These are phyloP conservation scores for Lithobates pipiens DNA, from an alignment of 2,797 vertebrate species.

Conservation along the genomic window DNA sequence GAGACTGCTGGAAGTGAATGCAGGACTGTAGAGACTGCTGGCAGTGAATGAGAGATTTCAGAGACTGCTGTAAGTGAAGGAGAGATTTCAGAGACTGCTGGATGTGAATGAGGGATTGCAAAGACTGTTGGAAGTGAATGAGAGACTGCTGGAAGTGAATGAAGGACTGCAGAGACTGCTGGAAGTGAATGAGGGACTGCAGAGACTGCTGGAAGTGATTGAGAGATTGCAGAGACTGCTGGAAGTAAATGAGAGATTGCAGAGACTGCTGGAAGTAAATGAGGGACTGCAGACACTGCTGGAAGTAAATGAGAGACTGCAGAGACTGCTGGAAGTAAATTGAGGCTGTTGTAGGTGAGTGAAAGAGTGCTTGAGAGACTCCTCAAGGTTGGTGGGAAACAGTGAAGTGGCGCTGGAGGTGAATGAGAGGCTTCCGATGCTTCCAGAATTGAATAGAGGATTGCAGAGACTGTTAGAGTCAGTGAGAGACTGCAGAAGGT, in stretches of 20 bases:
- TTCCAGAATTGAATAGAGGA: neutral
- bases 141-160: neutral
- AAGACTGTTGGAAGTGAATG: neutral
- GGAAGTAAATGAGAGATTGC: no score
- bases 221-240: no score
- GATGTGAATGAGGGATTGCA: no score
- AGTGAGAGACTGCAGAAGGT: neutral
- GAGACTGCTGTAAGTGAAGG: no score
- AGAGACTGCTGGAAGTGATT: no score
- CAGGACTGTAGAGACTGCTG: neutral
- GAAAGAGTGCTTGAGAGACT: neutral
- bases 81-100: neutral
- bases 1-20: neutral
- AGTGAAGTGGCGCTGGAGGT: neutral
- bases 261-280: no score
- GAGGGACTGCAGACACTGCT: neutral
- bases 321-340: neutral
- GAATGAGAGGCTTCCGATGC: neutral
- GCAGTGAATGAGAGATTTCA: neutral
- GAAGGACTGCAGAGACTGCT: neutral
- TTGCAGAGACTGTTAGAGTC: no score
- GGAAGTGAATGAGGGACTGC: no score
- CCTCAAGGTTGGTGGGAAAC: neutral
- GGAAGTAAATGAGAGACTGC: no score
- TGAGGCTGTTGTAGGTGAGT: neutral